Percentiles rank a stretch among this genome's conserved stretches.
Conservation (phyloP, 23 tunicate species). For the Halocynthia aurantium region DNA sequence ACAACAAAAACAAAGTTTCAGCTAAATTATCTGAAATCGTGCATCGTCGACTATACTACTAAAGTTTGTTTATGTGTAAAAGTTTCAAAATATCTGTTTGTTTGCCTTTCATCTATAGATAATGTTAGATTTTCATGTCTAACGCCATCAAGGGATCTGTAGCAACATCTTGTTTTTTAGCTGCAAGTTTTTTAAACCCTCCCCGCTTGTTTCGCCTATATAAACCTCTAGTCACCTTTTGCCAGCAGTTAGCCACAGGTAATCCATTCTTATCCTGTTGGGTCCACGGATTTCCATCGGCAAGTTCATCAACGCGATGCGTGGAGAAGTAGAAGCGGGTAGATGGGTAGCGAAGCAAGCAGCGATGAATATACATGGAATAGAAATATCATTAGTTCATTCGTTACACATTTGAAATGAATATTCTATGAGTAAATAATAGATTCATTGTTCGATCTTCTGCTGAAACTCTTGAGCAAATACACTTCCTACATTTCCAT, state of each 20-base stretch:
- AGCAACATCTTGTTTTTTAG: neutral
- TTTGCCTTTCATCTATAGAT: no score
- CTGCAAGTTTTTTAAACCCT: conserved; percentile 20
- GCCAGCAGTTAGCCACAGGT: conserved; percentile 72
- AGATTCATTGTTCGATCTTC: no score
- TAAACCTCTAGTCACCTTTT: conserved; percentile 32
- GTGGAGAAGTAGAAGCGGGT: neutral
- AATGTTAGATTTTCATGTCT: neutral
- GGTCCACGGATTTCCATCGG: no score
- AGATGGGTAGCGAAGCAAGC: neutral
- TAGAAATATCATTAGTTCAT: neutral
- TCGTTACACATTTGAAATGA: neutral
- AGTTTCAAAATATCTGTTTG: no score
- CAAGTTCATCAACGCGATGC: neutral
- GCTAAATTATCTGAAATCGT: no score
- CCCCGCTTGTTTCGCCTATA: conserved; percentile 72
- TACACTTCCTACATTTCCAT: no score
- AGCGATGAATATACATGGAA: neutral
- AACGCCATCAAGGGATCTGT: conserved; percentile 2
- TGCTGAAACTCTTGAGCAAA: no score
- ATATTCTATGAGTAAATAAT: neutral
- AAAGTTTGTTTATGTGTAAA: no score
- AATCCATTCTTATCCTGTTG: conserved; percentile 63
- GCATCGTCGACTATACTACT: no score
- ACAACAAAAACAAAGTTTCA: no score